Base-by-base conservation (phyloP, 1,140 invertebrate genomes). In the Drosophila erecta region DNA sequence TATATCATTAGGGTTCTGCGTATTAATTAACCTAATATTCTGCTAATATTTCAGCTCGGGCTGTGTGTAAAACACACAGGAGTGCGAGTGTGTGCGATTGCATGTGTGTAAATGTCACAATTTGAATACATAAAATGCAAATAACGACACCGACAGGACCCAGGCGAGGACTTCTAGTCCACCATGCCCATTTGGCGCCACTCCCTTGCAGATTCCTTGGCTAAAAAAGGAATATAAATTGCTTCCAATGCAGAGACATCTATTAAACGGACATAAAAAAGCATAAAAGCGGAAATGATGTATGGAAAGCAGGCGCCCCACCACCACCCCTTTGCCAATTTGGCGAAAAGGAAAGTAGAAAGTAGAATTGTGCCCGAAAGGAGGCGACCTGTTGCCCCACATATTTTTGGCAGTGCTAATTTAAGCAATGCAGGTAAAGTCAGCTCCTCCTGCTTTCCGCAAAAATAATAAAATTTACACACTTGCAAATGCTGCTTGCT, bases 101-200 rank as follows among this genome's bases (percentile, higher is more conserved):
- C 72, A 72, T 86, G 67, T 81, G 51, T 78, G 83, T 81, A 87
- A 81, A 86, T 87, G 81, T 86, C 81, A 86, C 81, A 87, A 86
- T 87, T 86, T 86, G 83, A 86, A 87, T 87, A 86, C 83, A 86
- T 86, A 86, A 86, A 86, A 86, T 86, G 81, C 81, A 86, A 86
- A 86, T 86, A 83, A 74, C 62, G 76, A 64, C 70, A 53, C 62
- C 73, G 76, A 74, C 65, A 57, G 66, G 64, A 57, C 64, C 41
- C 66, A 57, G 62, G 66, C 64, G 49, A 70, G 64, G 50, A 70
- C 49, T 70, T 49, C n/a, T 27, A 30, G 64, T 67, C 64, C 35
- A 37, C 64, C 59, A 20, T 51, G 27, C 46, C 7, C 27, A 11
- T 37, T 20, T 38, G 22, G 67, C 62, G 22, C 56, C 50, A 41